Percentiles rank a stretch among this genome's conserved stretches.
phyloP scores from a whole-genome alignment of 2,797 vertebrate genomes.

The Ispidina lecontei region DNA sequence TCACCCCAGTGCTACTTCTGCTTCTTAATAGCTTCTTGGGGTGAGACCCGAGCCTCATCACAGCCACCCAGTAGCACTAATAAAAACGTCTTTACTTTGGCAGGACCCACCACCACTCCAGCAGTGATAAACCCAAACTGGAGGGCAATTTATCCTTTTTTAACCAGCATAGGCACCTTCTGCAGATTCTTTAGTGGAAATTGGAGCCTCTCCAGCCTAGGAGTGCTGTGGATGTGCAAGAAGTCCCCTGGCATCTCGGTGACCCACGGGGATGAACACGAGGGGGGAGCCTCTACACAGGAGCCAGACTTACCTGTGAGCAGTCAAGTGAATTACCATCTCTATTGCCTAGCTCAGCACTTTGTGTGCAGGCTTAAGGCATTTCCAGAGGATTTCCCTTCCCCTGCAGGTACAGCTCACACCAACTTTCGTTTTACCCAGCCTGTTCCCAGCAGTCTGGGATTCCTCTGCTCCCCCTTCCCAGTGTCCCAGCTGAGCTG shows the following conservation, averaged over 20 bases:
- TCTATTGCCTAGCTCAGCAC: constrained; percentile 34
- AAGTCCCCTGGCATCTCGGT: neutral
- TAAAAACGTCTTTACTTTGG: neutral
- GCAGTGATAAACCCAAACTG: neutral
- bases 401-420: neutral
- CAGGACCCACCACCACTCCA: neutral
- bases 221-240: neutral
- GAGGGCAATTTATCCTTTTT: neutral
- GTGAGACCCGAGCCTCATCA: neutral
- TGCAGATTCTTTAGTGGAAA: neutral
- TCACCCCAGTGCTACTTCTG: neutral
- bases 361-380: constrained; percentile 12
- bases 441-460: neutral
- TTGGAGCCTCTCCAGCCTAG: neutral
- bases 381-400: constrained; percentile 50
- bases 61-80: neutral
- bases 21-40: neutral
- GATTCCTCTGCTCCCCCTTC: neutral
- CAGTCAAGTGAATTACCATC: neutral
- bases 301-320: neutral
- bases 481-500: neutral
- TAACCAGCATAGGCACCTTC: neutral
- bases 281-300: neutral
- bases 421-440: neutral
- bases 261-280: accelerated